phyloP scores from a whole-genome alignment of 2,113 vertebrate species.

The Anolis carolinensis region DNA sequence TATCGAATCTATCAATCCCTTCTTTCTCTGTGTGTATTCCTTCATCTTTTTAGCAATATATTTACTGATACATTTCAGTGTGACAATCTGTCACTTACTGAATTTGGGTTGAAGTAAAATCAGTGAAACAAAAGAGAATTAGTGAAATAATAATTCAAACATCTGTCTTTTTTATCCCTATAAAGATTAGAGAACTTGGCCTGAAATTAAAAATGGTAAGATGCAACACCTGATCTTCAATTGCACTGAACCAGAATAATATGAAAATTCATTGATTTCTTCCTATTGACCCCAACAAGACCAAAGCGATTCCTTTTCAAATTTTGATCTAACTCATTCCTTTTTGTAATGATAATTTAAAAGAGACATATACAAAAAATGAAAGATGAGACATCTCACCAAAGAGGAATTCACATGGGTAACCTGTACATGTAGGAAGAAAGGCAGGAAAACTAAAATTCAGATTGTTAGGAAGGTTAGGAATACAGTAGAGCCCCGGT shows the following conservation, averaged over 20 bases:
- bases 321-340: not conserved
- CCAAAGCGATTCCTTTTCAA: not conserved
- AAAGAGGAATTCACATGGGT: too few relatives aligned
- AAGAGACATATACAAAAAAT: too few relatives aligned
- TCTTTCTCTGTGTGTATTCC: not conserved
- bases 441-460: too few relatives aligned
- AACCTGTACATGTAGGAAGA: too few relatives aligned
- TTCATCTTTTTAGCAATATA: conserved; percentile 34
- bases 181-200: not conserved
- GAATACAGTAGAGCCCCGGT: too few relatives aligned
- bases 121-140: not conserved
- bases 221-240: not conserved
- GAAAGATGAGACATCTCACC: too few relatives aligned
- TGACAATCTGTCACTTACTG: not conserved
- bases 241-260: not conserved
- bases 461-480: too few relatives aligned
- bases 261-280: not conserved
- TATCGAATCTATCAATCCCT: not conserved
- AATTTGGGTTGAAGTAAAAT: conserved; percentile 5
- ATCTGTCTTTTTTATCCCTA: not conserved
- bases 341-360: not conserved
- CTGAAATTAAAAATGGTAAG: conserved; percentile 2
- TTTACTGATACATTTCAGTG: not conserved
- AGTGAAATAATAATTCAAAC: conserved; percentile 47
- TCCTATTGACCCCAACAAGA: not conserved